These are phyloP conservation scores for Neopipo cinnamomea DNA, from an alignment of 2,113 vertebrate species.

Conservation along the genomic window DNA sequence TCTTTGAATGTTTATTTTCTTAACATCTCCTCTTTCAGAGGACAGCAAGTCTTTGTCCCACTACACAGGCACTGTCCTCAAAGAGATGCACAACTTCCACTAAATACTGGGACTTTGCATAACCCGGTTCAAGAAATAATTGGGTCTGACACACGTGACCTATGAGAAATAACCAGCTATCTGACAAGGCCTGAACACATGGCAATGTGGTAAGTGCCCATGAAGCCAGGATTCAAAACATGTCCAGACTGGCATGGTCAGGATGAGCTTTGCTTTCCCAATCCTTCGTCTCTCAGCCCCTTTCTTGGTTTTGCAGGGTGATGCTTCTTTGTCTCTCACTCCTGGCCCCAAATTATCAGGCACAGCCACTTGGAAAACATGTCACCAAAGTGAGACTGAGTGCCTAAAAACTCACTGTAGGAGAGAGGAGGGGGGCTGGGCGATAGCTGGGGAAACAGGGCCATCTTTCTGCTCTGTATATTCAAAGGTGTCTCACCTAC, in stretches of 20 bases:
- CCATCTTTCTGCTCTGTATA: background rate
- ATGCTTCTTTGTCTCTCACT: background rate
- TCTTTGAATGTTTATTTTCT: background rate
- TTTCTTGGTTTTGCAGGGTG: background rate
- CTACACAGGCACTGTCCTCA: background rate
- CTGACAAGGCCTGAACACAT: background rate
- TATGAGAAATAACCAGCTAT: background rate
- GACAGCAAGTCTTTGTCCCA: background rate
- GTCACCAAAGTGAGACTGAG: background rate
- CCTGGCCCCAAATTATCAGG: background rate
- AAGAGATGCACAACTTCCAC: background rate
- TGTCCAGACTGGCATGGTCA: background rate
- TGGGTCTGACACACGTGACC: rapidly evolving
- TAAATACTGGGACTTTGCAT: background rate
- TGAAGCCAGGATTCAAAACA: background rate
- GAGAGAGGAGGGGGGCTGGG: background rate
- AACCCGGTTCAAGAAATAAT: background rate
- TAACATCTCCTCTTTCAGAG: background rate
- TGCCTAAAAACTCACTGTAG: background rate
- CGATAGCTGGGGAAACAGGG: background rate
- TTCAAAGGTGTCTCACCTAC: background rate
- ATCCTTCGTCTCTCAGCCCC: rapidly evolving
- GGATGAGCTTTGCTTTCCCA: background rate
- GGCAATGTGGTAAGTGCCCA: rapidly evolving
- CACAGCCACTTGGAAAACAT: background rate